Base-by-base conservation (phyloP, 2,888 invertebrate genomes). In the Eulithis prunata region DNA sequence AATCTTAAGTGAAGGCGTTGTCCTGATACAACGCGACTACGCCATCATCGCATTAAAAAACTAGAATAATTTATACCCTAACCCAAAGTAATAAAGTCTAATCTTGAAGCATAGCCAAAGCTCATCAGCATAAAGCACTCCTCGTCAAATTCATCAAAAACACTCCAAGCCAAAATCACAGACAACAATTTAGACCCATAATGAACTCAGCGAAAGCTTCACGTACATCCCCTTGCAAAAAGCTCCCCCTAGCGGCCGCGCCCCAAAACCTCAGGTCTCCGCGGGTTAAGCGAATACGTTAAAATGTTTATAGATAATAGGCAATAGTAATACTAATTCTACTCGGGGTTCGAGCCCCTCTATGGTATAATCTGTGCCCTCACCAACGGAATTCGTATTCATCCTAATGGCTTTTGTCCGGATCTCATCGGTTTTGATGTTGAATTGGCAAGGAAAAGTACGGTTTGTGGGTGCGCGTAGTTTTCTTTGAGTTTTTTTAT, bases 271-370 rank as follows among this genome's bases (percentile, higher is more conserved):
- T 66, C 70, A 64, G 91, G 90, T 90, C 90, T 90, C 89, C 90
- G 83, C 86, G 90, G 91, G 91, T 93, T 92, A 92, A 92, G 88
- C 87, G 90, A 75, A 81, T 82, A 88, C 88, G 89, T 86, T 92
- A 90, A 91, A 92, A 93, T 92, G 91, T 91, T 93, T 92, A 92
- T 89, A 92, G 91, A 92, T 92, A 91, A 93, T 85, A 85, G 83
- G 86, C 86, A 89, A 91, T 90, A 88, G 88, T 89, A 87, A 88
- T 88, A 87, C 88, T 88, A 82, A 85, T 86, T 82, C 69, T 72
- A 74, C 79, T 60, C 82, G 85, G 87, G 83, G 79, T 47, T 21
- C 32, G 52, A 45, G 28, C 66, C 67, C 63, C 60, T 54, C 57
- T 64, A 75, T 64, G 57, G 21, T 66, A 66, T 68, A 66, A 66